Percentiles rank a stretch among this genome's conserved stretches.
These are phyloP conservation scores for Diorhabda sublineata DNA, from an alignment of 1,140 invertebrate genomes.

Conservation along the genomic window DNA sequence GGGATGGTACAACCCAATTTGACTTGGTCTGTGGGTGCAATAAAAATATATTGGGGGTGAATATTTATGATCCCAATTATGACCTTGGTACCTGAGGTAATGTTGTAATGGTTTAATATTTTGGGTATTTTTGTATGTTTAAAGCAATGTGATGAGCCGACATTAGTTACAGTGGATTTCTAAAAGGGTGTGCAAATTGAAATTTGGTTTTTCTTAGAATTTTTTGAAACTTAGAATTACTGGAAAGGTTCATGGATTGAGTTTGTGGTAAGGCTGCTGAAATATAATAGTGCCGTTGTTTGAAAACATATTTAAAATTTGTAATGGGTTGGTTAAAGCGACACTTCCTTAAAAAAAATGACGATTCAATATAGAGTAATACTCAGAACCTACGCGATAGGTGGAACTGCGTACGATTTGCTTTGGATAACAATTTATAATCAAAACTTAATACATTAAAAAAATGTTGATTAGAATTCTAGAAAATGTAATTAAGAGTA, in stretches of 20 bases:
- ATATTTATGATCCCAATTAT: constrained; percentile 1
- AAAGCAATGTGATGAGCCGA: neutral
- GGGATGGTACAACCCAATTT: neutral
- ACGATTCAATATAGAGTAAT: no score
- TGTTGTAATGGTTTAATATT: constrained; percentile 5
- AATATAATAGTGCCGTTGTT: no score
- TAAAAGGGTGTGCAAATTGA: neutral
- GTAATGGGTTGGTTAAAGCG: no score
- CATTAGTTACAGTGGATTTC: constrained; percentile 1
- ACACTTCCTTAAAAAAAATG: no score
- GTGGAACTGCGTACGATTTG: no score
- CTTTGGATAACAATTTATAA: no score
- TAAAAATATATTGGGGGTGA: constrained; percentile 7
- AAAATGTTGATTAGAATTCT: no score
- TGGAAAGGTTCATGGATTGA: neutral
- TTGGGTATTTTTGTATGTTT: constrained; percentile 1
- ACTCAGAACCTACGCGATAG: no score
- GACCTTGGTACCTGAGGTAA: constrained; percentile 5
- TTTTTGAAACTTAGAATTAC: neutral
- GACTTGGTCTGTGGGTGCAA: neutral
- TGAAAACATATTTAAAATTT: no score
- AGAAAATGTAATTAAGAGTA: no score
- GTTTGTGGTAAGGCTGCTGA: no score
- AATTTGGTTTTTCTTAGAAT: neutral
- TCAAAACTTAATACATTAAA: no score